Conservation (phyloP, 2,113 vertebrate genomes). For the Chaetodon auriga region DNA sequence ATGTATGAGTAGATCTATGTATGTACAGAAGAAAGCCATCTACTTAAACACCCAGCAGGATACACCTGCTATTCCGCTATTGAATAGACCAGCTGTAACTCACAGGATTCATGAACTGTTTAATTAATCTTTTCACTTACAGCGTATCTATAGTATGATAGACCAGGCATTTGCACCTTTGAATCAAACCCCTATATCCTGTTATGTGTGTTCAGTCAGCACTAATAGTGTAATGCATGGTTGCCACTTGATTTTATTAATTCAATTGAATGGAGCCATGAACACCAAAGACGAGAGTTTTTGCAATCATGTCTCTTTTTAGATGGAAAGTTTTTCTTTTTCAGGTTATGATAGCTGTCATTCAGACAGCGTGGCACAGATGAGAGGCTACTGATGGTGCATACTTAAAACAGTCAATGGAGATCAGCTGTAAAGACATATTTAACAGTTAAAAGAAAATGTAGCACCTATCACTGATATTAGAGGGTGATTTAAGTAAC, state of each 20-base stretch:
- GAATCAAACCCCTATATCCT: neutral
- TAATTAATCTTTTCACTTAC: neutral
- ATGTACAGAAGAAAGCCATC: slow-evolving; percentile 3
- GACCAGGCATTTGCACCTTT: neutral
- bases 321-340: neutral
- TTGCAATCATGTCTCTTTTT: too few relatives aligned
- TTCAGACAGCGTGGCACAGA: neutral
- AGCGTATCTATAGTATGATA: neutral
- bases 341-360: too few relatives aligned
- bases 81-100: neutral
- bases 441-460: neutral
- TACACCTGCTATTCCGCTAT: neutral
- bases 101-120: too few relatives aligned
- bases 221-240: neutral
- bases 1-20: neutral
- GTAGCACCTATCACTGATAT: neutral
- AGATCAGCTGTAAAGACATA: neutral
- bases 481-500: neutral
- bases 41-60: neutral
- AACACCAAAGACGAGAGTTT: neutral
- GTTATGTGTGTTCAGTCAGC: neutral
- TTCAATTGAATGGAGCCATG: neutral
- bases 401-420: neutral
- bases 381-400: neutral
- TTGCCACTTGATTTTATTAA: neutral